Evolutionary conservation across 2,113 vertebrate species (phyloP).

Genomic region (Condylura cristata): DNA sequence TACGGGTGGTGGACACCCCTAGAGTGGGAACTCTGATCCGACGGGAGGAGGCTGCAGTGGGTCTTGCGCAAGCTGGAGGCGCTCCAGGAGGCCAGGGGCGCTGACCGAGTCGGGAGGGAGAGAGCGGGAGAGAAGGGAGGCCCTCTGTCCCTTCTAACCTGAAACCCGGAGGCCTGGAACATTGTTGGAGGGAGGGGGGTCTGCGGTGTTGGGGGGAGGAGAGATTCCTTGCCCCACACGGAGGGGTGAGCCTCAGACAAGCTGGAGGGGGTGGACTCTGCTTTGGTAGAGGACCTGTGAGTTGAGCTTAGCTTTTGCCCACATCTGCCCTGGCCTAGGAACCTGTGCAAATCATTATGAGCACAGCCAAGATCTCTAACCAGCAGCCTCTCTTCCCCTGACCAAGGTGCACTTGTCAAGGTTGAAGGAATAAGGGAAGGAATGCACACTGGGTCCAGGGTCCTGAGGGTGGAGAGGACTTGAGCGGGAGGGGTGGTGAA

Average conservation of each 20-base stretch:
- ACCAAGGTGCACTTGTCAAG: background rate
- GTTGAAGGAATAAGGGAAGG: background rate
- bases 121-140: background rate
- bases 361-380: background rate
- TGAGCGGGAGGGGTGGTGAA: background rate
- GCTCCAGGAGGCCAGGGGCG: slow-evolving; percentile 53
- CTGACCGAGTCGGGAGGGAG: background rate
- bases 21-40: slow-evolving; percentile 11
- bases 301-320: background rate
- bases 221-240: background rate
- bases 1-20: background rate
- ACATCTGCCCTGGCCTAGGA: background rate
- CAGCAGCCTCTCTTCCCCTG: background rate
- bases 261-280: background rate
- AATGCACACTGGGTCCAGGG: background rate
- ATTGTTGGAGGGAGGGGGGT: background rate
- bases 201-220: too few species aligned
- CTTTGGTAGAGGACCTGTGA: background rate
- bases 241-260: too few species aligned
- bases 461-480: background rate
- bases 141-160: background rate
- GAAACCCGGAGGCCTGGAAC: background rate
- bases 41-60: slow-evolving; percentile 33
- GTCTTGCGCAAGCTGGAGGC: slow-evolving; percentile 72
- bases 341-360: background rate